Evolutionary conservation across 92 coral and sea anemone genomes (phyloP), one percentile per base, ranked within the genome.

Genomic region (Epizoanthus scotinus): DNA sequence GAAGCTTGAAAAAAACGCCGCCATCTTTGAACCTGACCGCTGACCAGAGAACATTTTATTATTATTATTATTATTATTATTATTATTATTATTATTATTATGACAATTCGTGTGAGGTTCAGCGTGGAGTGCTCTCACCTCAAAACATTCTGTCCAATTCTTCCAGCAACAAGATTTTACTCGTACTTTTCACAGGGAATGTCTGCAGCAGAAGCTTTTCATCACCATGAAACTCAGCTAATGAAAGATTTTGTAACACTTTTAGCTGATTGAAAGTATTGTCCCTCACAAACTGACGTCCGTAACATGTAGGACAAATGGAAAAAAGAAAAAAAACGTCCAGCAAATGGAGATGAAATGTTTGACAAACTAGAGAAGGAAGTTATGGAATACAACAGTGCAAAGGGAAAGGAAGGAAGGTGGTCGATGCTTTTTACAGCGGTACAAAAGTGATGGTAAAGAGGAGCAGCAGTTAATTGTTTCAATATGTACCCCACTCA

Each of bases 231-330:
- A 64, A 78, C 83, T 47, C 77, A 77, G 20, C 58, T 83, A 47
- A 78, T 87, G 91, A 78, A 78, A 73, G 91, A 88, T 70, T 71
- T 80, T 4, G 86, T 54, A 27, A 80, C 88, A 49, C 71, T 77
- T 24, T 53, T 83, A 63, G 87, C 87, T 3, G 78, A 74, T 55
- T 25, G 84, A 57, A 84, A 66, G 26, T 40, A 71, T 21, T 81
- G 86, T 56, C 91, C 88, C 29, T 88, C 91, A 44, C 78, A 78
- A n/a, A 47, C 34, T 36, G 88, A 84, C 66, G 91, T 87, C 13
- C 78, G 62, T 29, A 79, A 81, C 54, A 26, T 84, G 67, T 66
- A 29, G 61, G 78, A 50, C 4, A 86, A 86, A 53, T 86, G 93
- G 88, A 81, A 68, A 59, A 50, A 60, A 34, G 78, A 78, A 34